Evolutionary conservation across 2,888 invertebrate species (phyloP), one percentile per base, ranked within the genome.

Genomic region (Agriopis marginaria): DNA sequence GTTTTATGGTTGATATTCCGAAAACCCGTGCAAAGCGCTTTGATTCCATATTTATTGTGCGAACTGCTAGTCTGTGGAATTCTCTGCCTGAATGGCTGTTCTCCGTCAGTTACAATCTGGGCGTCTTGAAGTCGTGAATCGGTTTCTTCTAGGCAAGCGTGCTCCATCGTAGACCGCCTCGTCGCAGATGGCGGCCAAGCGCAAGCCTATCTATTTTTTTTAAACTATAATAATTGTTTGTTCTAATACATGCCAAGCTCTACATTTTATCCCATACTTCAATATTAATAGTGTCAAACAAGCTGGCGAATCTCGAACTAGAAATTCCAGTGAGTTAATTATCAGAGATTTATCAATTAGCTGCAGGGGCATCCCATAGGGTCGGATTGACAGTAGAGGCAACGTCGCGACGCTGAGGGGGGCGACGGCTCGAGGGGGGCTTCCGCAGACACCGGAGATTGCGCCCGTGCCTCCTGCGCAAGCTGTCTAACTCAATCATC

Each of bases 401-500:
- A 81, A 66, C 73, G 81, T 74, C 74, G 68, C 79, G 70, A 70
- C 68, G 70, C 58, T 42, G 49, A 67, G 51, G 7, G 71, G n/a
- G 50, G 72, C 40, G 60, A 32, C 12, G 71, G 64, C 68, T 59
- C 39, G 70, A 73, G 74, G 59, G 82, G 81, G 78, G 82, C 77
- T 83, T 85, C 85, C 86, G 86, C 82, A 80, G 82, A 81, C 84
- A 89, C 93, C 92, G 93, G 93, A 92, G 92, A 93, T 93, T 92
- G 90, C 90, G 82, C 86, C 84, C 87, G 88, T 86, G 88, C 90
- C 91, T 91, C 91, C 88, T 88, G 89, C 90, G 88, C 90, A 88
- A 87, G 81, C 85, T 85, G 83, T 78, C 89, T 92, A 93, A 93
- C 92, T 91, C 90, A 92, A 93, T 93, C 89, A 90, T 86, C 86